A percentile compares a stretch with the other conserved stretches of the same genome.
Evolutionary conservation across 2,113 vertebrate species (phyloP).

Genomic region (Bolborhynchus lineola): DNA sequence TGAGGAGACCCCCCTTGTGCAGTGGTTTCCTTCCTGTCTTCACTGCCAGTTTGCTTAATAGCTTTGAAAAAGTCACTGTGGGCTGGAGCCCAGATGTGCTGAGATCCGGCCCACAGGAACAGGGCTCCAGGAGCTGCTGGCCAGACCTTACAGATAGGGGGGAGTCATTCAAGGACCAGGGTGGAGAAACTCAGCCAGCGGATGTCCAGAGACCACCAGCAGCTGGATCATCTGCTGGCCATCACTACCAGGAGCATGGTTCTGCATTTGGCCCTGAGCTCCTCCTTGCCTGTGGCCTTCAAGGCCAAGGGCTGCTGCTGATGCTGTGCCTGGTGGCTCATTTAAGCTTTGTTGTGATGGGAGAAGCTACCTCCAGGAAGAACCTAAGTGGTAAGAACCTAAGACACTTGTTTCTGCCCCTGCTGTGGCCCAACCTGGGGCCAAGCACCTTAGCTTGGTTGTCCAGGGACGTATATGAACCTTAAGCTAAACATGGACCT

Average conservation of each 20-base stretch:
- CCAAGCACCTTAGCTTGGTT: not conserved
- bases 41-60: not conserved
- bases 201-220: not conserved
- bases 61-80: not conserved
- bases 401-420: not conserved
- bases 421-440: not conserved
- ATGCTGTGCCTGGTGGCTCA: not conserved
- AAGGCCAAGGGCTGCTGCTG: not conserved
- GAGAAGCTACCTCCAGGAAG: not conserved
- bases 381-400: not conserved
- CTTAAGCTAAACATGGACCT: not conserved
- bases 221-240: not conserved
- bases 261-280: not conserved
- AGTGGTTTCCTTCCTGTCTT: not conserved
- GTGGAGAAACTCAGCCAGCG: not conserved
- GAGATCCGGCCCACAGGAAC: not conserved
- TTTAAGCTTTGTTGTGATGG: not conserved
- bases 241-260: not conserved
- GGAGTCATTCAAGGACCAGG: not conserved
- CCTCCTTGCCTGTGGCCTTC: not conserved
- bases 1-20: not conserved
- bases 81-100: not conserved
- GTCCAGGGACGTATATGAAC: fast-evolving
- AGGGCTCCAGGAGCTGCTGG: not conserved
- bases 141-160: not conserved